Evolutionary conservation across 2,888 invertebrate genomes (phyloP).

Genomic region (Cheilosia scutellata): DNA sequence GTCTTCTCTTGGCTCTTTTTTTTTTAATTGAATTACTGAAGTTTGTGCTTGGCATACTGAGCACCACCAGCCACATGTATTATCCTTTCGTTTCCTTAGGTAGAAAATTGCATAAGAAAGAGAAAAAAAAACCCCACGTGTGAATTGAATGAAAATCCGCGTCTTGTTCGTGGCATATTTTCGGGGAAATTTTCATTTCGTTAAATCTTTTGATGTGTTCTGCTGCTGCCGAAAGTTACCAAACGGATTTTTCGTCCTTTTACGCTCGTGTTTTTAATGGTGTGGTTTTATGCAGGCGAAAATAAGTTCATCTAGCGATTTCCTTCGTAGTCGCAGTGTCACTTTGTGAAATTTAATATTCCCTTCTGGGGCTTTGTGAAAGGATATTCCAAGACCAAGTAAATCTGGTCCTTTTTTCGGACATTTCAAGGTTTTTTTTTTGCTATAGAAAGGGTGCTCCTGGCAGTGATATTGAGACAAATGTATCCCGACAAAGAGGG

Average conservation of each 20-base stretch:
- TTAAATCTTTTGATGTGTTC: conserved; percentile 55
- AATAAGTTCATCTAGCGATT: conserved; percentile 39
- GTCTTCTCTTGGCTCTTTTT: background rate
- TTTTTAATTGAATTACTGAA: conserved; percentile 72
- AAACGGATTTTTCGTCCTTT: conserved; percentile 22
- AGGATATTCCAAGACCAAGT: conserved; percentile 10
- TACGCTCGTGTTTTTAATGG: conserved; percentile 1
- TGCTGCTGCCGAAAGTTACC: conserved; percentile 12
- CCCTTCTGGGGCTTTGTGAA: conserved; percentile 2
- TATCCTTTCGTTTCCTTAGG: conserved; percentile 27
- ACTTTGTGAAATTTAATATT: conserved; percentile 48
- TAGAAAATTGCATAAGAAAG: background rate
- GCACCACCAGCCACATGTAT: conserved; percentile 44
- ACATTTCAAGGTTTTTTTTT: background rate
- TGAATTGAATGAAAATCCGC: conserved; percentile 71
- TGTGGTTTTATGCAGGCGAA: conserved; percentile 27
- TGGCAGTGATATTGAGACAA: too few relatives aligned
- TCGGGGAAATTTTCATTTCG: conserved; percentile 47
- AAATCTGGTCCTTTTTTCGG: conserved; percentile 3
- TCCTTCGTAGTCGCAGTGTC: conserved; percentile 5
- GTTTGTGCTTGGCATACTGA: conserved; percentile 69
- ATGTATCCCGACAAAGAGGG: too few relatives aligned
- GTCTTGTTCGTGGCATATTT: conserved; percentile 55
- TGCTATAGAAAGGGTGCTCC: too few relatives aligned
- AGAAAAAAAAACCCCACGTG: conserved; percentile 37